Base-by-base conservation (phyloP, 2,888 invertebrate species). In the Ariolimax columbianus region DNA sequence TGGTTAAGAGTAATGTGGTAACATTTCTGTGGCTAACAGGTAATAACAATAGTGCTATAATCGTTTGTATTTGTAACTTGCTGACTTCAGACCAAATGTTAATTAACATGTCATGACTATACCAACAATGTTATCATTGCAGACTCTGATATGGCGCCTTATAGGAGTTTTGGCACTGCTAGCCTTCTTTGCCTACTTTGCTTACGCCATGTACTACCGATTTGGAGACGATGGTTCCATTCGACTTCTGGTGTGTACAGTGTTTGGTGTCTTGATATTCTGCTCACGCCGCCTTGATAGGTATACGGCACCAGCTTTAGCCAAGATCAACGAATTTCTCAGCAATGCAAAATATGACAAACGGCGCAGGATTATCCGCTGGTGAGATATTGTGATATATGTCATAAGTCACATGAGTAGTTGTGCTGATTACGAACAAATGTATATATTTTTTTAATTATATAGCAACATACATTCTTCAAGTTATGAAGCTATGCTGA, bases 221-320 rank as follows among this genome's bases (percentile, higher is more conserved):
- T 91, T 91, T 79, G 91, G 90, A 55, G 90, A 91, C 63, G 92
- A 93, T 81, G 90, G 90, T 9, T 89, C 91, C 9, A 87, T 92
- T 36, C 87, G 92, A 0, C 89, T 93, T 26, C 89, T 93, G n/a
- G 89, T 91, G 70, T 83, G 91, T 36, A 92, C 92, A 0, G 79
- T 90, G 36, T 19, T 91, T 1, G 90, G 87, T 0, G 26, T 89
- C 6, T 9, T 88, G 17, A 26, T 88, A 40, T 36, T 86, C 59
- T 70, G 30, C 4, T 36, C 59, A 11, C 9, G 77, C 36, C 63
- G 78, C 14, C 36, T 68, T 9, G 9, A 75, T 19, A 19, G 47
- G 2, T 40, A 78, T 55, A 0, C 72, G 0, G 23, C 30, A 59
- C 47, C 40, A 36, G 7, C 63, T 9, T 2, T 23, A 19, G 23